Conservation (phyloP, 2,888 invertebrate genomes). For the Caenorhabditis sulstoni region DNA sequence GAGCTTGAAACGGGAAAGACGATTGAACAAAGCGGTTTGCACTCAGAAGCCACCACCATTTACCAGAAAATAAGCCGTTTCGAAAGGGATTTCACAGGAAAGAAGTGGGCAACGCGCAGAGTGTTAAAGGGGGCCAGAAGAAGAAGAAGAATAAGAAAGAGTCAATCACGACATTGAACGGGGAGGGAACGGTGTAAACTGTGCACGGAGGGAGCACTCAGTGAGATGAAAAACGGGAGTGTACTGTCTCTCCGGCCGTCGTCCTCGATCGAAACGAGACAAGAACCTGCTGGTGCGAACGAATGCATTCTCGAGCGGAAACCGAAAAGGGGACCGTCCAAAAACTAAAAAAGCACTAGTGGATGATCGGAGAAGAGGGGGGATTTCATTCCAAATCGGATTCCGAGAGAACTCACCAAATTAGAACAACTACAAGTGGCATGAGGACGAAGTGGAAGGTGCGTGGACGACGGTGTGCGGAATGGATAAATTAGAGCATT, state of each 20-base stretch:
- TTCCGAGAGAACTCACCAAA: slow-evolving; percentile 37
- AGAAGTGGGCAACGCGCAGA: slow-evolving; percentile 14
- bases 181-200: slow-evolving; percentile 2
- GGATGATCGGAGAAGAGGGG: background rate
- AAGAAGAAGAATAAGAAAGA: slow-evolving; percentile 37
- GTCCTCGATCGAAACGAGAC: slow-evolving; percentile 13
- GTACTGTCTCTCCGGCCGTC: slow-evolving; percentile 3
- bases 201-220: background rate
- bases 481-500: background rate
- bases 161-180: slow-evolving; percentile 24
- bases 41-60: slow-evolving; percentile 58
- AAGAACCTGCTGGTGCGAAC: background rate
- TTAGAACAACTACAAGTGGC: slow-evolving; percentile 36
- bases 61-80: slow-evolving; percentile 34
- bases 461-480: slow-evolving; percentile 28
- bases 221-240: background rate
- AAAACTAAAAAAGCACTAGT: slow-evolving; percentile 15
- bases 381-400: slow-evolving; percentile 16
- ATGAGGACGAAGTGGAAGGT: slow-evolving; percentile 11
- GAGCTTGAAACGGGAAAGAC: background rate
- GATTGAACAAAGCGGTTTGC: background rate
- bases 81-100: slow-evolving; percentile 29
- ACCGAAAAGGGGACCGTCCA: background rate
- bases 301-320: slow-evolving; percentile 11
- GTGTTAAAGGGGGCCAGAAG: slow-evolving; percentile 3